Evolutionary conservation across 2,797 vertebrate species (phyloP).

Genomic region (Spondyliosoma cantharus): DNA sequence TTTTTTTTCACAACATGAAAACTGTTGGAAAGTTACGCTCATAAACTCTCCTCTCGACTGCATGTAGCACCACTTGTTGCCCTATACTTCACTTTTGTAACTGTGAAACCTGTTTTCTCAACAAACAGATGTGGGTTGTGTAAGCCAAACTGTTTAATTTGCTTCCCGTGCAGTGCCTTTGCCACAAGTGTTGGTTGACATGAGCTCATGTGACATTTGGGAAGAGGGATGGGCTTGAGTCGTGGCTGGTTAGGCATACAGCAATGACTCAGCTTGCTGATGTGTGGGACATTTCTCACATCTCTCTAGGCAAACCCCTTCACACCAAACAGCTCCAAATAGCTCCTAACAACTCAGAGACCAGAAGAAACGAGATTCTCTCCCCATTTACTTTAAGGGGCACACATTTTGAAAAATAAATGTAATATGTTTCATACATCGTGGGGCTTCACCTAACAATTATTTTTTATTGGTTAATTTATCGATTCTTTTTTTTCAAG

Average conservation of each 20-base stretch:
- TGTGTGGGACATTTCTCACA: conserved; percentile 76
- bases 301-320: conserved; percentile 63
- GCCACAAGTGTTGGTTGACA: conserved; percentile 64
- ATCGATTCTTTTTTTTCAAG: no score
- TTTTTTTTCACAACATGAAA: conserved; percentile 2
- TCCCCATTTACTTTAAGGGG: conserved; percentile 37
- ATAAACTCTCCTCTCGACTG: background rate
- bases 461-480: no score
- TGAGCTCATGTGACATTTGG: conserved; percentile 76
- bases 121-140: conserved; percentile 16
- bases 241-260: conserved; percentile 65
- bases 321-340: conserved; percentile 60
- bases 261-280: conserved; percentile 76
- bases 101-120: conserved; percentile 20
- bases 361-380: conserved; percentile 29
- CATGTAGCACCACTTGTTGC: background rate
- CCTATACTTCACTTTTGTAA: background rate
- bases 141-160: conserved; percentile 46
- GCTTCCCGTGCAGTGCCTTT: conserved; percentile 26
- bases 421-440: background rate
- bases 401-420: conserved; percentile 37
- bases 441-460: no score
- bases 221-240: conserved; percentile 60
- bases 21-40: background rate
- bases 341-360: conserved; percentile 60